phyloP scores from a whole-genome alignment of 1,140 invertebrate genomes.

The Polyergus mexicanus region DNA sequence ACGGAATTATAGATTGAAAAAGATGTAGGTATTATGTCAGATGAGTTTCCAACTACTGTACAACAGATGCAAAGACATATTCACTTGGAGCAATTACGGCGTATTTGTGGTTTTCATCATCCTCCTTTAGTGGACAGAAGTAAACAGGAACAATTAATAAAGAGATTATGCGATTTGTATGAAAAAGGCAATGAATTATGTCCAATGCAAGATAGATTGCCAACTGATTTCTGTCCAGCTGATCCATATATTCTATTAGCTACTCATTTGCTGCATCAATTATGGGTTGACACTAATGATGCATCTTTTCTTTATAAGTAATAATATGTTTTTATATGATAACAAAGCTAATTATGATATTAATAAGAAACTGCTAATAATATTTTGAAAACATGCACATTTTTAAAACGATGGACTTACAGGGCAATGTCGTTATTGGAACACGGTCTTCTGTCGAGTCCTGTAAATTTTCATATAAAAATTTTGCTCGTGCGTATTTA shows the following conservation, averaged over 20 bases:
- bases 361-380: constrained; percentile 31
- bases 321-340: constrained; percentile 31
- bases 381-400: constrained; percentile 32
- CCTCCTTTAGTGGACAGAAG: constrained; percentile 77
- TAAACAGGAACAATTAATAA: constrained; percentile 78
- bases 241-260: constrained; percentile 94
- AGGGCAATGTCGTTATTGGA: constrained; percentile 86
- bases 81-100: constrained; percentile 89
- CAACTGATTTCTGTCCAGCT: constrained; percentile 89
- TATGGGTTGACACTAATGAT: constrained; percentile 88
- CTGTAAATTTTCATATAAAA: constrained; percentile 89
- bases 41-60: constrained; percentile 78
- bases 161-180: constrained; percentile 82
- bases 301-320: constrained; percentile 87
- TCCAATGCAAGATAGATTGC: constrained; percentile 85
- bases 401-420: constrained; percentile 62
- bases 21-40: constrained; percentile 79
- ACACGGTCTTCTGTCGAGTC: constrained; percentile 87
- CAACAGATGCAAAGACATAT: constrained; percentile 92
- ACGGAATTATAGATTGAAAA: constrained; percentile 79
- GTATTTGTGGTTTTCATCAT: constrained; percentile 90
- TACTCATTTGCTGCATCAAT: constrained; percentile 92
- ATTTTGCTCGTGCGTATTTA: constrained; percentile 89
- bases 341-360: constrained; percentile 15
- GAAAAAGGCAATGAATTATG: constrained; percentile 81